phyloP scores from a whole-genome alignment of 2,113 vertebrate species.

The Prolemur simus region DNA sequence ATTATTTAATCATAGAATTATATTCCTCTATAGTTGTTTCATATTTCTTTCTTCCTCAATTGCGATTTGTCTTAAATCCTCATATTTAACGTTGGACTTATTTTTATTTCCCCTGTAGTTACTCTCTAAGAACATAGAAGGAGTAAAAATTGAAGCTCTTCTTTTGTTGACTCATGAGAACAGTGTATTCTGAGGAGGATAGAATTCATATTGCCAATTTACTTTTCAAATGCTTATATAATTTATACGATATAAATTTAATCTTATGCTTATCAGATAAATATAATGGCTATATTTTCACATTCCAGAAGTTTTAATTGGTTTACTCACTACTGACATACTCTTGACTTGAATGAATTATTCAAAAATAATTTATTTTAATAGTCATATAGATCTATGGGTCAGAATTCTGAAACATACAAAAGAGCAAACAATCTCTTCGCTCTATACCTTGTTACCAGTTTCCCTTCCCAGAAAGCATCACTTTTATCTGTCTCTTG shows the following conservation, averaged over 20 bases:
- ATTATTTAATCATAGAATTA: neutral
- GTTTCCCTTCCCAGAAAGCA: neutral
- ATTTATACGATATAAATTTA: neutral
- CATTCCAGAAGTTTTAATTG: neutral
- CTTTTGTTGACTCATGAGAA: slow-evolving; percentile 8
- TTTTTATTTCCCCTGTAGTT: neutral
- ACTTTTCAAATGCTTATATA: neutral
- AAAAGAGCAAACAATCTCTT: neutral
- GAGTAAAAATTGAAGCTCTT: neutral
- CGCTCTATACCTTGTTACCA: neutral
- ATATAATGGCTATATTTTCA: neutral
- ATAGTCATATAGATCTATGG: neutral
- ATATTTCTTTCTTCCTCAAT: neutral
- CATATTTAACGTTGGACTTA: neutral
- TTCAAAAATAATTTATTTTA: neutral
- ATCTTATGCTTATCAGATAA: too few relatives aligned
- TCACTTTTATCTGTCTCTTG: neutral
- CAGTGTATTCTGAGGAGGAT: neutral
- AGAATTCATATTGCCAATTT: neutral
- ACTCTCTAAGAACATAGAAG: neutral
- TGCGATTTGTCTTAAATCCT: neutral
- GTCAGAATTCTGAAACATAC: neutral
- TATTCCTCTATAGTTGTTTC: neutral
- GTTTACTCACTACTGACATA: neutral
- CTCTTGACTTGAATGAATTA: neutral